Evolutionary conservation across 2,888 invertebrate genomes (phyloP).

Genomic region (Scaptomyza parva): DNA sequence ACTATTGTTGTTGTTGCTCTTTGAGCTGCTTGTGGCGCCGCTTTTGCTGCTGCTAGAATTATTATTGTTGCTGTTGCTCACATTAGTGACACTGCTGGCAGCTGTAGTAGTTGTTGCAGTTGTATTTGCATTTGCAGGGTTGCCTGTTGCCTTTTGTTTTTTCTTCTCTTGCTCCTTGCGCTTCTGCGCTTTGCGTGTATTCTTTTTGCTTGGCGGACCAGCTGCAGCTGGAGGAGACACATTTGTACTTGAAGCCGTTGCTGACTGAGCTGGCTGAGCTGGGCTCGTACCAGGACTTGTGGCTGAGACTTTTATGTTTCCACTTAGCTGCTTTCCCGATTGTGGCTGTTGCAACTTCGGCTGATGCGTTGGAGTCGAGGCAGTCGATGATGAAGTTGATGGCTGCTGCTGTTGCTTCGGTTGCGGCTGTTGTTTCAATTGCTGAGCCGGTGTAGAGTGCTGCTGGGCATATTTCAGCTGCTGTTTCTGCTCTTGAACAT

Average conservation of each 20-base stretch:
- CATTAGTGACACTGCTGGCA: conserved; percentile 38
- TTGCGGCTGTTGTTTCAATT: conserved; percentile 10
- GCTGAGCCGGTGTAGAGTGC: not conserved
- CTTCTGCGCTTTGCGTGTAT: conserved; percentile 67
- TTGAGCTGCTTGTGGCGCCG: conserved; percentile 21
- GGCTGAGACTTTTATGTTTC: conserved; percentile 6
- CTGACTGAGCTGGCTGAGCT: conserved; percentile 4
- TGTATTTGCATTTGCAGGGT: conserved; percentile 26
- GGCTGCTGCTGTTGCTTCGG: not conserved
- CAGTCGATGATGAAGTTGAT: conserved; percentile 66
- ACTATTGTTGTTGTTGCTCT: conserved; percentile 30
- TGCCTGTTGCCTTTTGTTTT: conserved; percentile 55
- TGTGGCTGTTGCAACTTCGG: conserved; percentile 25
- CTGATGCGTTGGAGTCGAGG: conserved; percentile 77
- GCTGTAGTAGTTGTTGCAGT: conserved; percentile 14
- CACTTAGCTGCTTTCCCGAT: conserved; percentile 16
- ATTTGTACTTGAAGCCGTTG: conserved; percentile 16
- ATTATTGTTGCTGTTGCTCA: conserved; percentile 39
- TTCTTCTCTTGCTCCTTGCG: conserved; percentile 79
- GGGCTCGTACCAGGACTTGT: conserved; percentile 2
- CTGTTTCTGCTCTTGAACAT: not conserved
- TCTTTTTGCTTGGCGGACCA: conserved; percentile 52
- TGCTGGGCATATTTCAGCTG: not conserved
- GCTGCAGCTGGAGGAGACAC: conserved; percentile 35
- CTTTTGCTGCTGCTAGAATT: conserved; percentile 34